Evolutionary conservation across 2,797 vertebrate species (phyloP).

Genomic region (Sebastes matsubarae): DNA sequence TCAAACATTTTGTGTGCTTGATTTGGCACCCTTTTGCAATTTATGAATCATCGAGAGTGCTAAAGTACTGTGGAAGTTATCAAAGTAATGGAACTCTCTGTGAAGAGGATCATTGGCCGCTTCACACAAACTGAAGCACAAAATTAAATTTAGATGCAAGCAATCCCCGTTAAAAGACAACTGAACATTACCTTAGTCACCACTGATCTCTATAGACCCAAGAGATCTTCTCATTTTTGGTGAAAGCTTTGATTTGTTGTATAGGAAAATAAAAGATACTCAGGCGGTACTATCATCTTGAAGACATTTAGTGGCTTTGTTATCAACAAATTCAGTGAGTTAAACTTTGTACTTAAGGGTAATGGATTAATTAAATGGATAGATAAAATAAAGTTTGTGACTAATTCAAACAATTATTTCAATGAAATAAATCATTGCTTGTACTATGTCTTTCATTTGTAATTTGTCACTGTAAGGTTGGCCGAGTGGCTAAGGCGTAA

Average conservation of each 20-base stretch:
- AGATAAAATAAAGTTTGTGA: constrained; percentile 2
- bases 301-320: constrained; percentile 13
- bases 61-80: constrained; percentile 5
- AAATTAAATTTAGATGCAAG: background rate
- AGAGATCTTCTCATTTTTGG: background rate
- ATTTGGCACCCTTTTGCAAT: background rate
- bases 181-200: background rate
- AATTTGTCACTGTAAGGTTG: background rate
- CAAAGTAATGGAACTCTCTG: background rate
- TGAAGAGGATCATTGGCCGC: background rate
- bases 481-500: too few species aligned
- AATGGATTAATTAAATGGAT: constrained; percentile 34
- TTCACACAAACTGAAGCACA: background rate
- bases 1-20: background rate
- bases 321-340: constrained; percentile 1
- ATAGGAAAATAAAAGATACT: constrained; percentile 14
- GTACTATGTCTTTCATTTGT: background rate
- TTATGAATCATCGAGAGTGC: background rate
- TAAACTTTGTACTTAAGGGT: constrained; percentile 37
- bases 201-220: background rate
- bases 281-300: background rate
- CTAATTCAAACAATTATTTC: constrained; percentile 24
- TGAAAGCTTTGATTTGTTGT: constrained; percentile 2
- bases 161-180: background rate
- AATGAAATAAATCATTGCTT: constrained; percentile 7